Evolutionary conservation across 2,113 vertebrate genomes (phyloP).

Genomic region (Plecotus auritus): DNA sequence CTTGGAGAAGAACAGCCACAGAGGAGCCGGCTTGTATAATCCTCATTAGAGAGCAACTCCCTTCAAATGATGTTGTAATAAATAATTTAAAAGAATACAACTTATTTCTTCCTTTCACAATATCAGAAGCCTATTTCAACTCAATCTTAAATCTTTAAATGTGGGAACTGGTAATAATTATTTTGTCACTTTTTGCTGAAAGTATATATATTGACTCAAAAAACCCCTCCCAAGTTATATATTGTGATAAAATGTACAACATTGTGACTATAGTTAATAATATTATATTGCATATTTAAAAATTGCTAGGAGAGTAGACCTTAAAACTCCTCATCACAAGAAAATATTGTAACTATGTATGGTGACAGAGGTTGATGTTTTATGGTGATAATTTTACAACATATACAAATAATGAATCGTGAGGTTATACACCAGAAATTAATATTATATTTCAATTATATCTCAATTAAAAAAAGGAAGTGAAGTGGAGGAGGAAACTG

Average conservation of each 20-base stretch:
- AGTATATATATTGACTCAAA: neutral
- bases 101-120: neutral
- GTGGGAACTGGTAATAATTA: neutral
- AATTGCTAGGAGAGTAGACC: neutral
- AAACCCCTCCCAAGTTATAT: neutral
- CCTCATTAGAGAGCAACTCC: rapidly evolving
- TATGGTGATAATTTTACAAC: neutral
- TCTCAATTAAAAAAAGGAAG: neutral
- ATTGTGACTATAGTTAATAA: neutral
- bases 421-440: neutral
- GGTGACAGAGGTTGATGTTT: neutral
- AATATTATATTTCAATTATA: neutral
- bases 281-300: neutral
- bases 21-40: neutral
- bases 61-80: neutral
- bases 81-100: neutral
- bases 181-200: neutral
- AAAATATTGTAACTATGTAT: neutral
- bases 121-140: neutral
- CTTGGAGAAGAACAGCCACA: too few species aligned
- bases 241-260: neutral
- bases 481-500: neutral
- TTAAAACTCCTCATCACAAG: neutral
- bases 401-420: neutral
- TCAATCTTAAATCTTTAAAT: neutral